phyloP scores from a whole-genome alignment of 2,113 vertebrate genomes.

The Psilopsiagon aymara region DNA sequence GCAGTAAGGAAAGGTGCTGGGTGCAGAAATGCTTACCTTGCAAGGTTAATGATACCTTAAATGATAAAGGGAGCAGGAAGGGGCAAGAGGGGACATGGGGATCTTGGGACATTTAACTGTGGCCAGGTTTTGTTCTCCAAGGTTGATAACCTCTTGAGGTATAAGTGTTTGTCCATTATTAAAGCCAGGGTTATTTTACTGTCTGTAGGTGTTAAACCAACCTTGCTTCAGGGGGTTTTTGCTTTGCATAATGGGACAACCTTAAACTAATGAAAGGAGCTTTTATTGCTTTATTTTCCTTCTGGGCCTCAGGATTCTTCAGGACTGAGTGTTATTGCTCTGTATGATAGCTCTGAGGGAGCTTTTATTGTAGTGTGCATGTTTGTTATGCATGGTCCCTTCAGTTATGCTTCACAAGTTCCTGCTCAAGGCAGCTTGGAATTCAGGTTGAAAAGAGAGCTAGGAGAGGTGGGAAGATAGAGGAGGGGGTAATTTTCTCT shows the following conservation, averaged over 20 bases:
- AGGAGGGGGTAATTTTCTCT: background rate
- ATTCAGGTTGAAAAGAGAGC: background rate
- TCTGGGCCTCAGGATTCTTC: background rate
- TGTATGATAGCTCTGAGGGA: background rate
- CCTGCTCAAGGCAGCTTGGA: background rate
- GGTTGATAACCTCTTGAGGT: background rate
- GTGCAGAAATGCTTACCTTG: background rate
- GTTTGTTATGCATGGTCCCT: background rate
- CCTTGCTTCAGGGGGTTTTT: background rate
- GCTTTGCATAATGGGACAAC: background rate
- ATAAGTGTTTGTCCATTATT: background rate
- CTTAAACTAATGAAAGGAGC: background rate
- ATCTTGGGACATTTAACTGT: background rate
- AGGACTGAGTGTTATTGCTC: background rate
- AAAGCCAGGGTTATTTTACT: background rate
- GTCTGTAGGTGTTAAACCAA: background rate
- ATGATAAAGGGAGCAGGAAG: background rate
- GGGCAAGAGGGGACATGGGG: background rate
- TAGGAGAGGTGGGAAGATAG: background rate
- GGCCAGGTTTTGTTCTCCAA: background rate
- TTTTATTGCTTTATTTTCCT: conserved; percentile 15
- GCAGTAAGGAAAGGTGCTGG: background rate
- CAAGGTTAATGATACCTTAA: background rate
- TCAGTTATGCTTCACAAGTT: background rate
- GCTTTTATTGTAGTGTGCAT: background rate